Base-by-base conservation (phyloP, 2,888 invertebrate genomes). In the Mesorhabditis spiculigera region DNA sequence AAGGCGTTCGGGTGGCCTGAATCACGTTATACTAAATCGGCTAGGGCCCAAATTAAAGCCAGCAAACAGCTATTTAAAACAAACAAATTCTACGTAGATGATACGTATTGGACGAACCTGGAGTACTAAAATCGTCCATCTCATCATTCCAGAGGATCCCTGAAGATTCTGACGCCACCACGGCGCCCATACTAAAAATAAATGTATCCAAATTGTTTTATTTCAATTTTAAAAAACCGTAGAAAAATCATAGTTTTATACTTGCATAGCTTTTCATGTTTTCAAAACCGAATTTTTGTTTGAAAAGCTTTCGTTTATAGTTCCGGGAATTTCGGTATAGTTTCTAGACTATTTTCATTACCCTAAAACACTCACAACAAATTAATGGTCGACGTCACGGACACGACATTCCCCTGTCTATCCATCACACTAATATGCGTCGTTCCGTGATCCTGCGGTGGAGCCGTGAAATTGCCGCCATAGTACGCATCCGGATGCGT, bases 141-240 rank as follows among this genome's bases (percentile, higher is more conserved):
- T 92, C 91, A 82, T 93, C 91, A 87, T 94, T 94, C 87, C 93
- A 91, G 16, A 96, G 89, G n/a, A 97, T 92, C 0, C 95, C 96
- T 0, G 94, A 92, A 68, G 90, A 90, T 44, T 85, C 86, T 0
- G 93, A 93, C 0, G 91, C 89, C 16, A 92, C 88, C 74, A 91
- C 90, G 16, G 92, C 90, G 3, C 95, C 95, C 88, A 94, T 93
- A 81, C 94, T 94, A 86, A 10, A 88, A 87, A 16, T 13, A 8
- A 28, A 1, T 61, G 2, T 4, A n/a, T 58, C 67, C 1, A 16
- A 62, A 62, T 16, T 62, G 16, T 62, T 62, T 5, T 62, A 5
- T 62, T 62, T 41, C 63, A 43, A 43, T 43, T 62, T 8, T 13
- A 28, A 28, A 28, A 28, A 28, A 28, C 28, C 28, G 28, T 28